Percentiles rank a stretch among this genome's conserved stretches.
Conservation (phyloP, 2,113 vertebrate genomes). For the Motacilla alba region DNA sequence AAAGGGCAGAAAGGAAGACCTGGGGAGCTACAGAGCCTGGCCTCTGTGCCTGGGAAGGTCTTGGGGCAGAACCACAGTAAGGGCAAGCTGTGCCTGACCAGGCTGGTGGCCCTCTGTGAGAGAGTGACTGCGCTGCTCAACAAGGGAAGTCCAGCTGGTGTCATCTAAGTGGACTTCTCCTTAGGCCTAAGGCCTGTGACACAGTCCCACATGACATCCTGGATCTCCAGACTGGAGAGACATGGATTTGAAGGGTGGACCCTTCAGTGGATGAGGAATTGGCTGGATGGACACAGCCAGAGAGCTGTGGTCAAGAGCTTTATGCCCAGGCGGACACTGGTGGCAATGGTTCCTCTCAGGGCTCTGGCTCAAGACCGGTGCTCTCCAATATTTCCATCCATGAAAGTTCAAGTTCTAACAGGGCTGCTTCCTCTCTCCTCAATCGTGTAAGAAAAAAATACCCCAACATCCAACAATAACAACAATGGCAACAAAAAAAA, state of each 20-base stretch:
- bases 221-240: neutral
- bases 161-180: neutral
- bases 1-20: neutral
- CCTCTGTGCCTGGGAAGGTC: neutral
- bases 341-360: neutral
- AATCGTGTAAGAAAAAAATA: neutral
- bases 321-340: neutral
- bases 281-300: neutral
- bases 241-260: neutral
- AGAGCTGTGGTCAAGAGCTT: neutral
- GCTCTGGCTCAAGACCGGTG: accelerated
- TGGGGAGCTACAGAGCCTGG: neutral
- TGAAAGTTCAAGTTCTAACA: neutral
- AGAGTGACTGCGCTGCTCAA: too few species aligned
- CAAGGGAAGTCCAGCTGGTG: neutral
- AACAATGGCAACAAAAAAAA: neutral
- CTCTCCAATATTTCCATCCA: neutral
- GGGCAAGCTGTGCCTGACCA: neutral
- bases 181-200: neutral
- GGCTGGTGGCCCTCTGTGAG: neutral
- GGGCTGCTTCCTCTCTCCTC: neutral
- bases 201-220: neutral
- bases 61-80: neutral
- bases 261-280: neutral
- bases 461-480: neutral